Evolutionary conservation across 2,113 vertebrate genomes (phyloP).

Genomic region (Anolis carolinensis): DNA sequence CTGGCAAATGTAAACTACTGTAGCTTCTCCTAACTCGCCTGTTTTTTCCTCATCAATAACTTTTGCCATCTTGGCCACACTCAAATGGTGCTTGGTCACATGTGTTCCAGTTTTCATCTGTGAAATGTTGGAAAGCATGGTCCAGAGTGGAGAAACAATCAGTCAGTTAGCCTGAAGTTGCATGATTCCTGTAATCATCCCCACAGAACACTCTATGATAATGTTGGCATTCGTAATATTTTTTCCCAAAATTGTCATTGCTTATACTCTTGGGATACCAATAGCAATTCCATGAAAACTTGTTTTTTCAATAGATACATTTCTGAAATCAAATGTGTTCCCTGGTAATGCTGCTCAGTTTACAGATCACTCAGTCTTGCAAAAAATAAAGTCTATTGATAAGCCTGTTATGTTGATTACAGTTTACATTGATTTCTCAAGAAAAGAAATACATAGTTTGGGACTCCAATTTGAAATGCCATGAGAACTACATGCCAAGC

Average conservation of each 20-base stretch:
- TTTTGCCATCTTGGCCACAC: no score
- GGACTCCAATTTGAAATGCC: not conserved
- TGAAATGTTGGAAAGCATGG: no score
- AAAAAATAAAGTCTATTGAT: not conserved
- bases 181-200: no score
- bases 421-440: not conserved
- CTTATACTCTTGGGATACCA: not conserved
- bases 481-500: not conserved
- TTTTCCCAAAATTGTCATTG: not conserved
- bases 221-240: not conserved
- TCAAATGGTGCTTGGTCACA: no score
- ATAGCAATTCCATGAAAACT: not conserved
- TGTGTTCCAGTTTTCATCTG: no score
- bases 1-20: no score
- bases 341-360: not conserved
- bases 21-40: no score
- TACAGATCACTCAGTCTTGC: not conserved
- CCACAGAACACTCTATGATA: not conserved
- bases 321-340: not conserved
- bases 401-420: not conserved
- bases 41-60: no score
- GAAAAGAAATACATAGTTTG: not conserved
- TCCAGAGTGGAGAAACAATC: no score
- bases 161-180: no score
- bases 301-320: not conserved